Percentiles rank a stretch among this genome's conserved stretches.
These are phyloP conservation scores for Chalcosyrphus nemorum DNA, from an alignment of 2,888 invertebrate species.

Conservation along the genomic window DNA sequence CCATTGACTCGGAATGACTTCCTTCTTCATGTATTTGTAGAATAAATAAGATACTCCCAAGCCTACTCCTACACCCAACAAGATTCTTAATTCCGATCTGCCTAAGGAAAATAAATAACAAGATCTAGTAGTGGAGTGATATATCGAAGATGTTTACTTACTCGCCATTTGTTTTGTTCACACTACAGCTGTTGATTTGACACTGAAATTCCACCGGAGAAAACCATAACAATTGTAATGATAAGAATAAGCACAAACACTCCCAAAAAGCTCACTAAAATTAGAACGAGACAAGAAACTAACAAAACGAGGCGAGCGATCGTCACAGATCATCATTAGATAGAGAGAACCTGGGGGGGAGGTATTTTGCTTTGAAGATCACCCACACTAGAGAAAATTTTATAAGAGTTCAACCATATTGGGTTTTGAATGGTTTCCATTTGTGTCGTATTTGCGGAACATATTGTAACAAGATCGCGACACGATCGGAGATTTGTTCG, in stretches of 20 bases:
- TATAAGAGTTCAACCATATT: no score
- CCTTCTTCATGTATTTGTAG: conserved; percentile 76
- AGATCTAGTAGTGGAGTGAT: no score
- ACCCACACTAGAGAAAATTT: no score
- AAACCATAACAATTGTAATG: not conserved
- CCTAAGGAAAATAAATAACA: conserved; percentile 7
- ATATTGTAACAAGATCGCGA: no score
- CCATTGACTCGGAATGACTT: conserved; percentile 79
- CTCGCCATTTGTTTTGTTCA: conserved; percentile 23
- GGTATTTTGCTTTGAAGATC: no score
- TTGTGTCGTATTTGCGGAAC: no score
- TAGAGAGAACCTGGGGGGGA: no score
- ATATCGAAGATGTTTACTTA: not conserved
- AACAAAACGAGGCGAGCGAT: no score
- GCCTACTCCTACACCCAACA: conserved; percentile 74
- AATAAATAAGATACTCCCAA: conserved; percentile 75
- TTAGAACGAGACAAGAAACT: not conserved
- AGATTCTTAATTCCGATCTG: not conserved
- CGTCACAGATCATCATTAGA: no score
- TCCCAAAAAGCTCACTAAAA: not conserved
- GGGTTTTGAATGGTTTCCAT: no score
- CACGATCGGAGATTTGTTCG: no score
- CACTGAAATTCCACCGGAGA: not conserved
- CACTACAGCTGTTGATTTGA: not conserved
- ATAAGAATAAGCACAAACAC: not conserved